Evolutionary conservation across 1,140 invertebrate genomes (phyloP), one percentile per base, ranked within the genome.

Genomic region (Temnothorax curvispinosus): DNA sequence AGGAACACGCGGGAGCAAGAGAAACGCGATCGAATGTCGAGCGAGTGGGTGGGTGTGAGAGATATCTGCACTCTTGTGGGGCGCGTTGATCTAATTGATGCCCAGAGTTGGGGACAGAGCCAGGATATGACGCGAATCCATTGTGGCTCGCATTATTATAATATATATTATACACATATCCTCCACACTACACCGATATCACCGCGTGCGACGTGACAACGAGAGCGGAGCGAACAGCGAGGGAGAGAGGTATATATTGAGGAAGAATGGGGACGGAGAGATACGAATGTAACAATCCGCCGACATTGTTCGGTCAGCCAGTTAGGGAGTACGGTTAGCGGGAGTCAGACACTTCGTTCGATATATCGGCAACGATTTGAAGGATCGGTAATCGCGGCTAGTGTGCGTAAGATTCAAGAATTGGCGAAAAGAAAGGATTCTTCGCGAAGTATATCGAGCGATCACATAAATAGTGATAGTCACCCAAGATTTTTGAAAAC

Each of bases 81-180:
- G 94, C 94, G 94, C 88, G 88, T 82, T 94, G 94, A 94, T 95
- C 92, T 94, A 95, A 95, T 94, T 94, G 94, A 94, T 94, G 89
- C 52, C 74, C 85, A 78, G 35, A 78, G 88, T 88, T 93, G 90
- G 93, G 92, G 93, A 92, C 54, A 86, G 84, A 92, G 87, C 89
- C 94, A 94, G 94, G 94, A 95, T 95, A 92, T 95, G 94, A 95
- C 94, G 94, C 93, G 89, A 93, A 94, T 89, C 93, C 92, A 95
- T 95, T 95, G 94, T 95, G 89, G 91, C 91, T 89, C 92, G 92
- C 91, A 94, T 95, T 94, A 94, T 94, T 92, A 93, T 93, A 93
- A 93, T 92, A 89, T 87, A 92, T 88, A 88, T 92, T 86, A 90
- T 85, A 82, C 85, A 74, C 65, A 84, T 90, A 82, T 90, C 71